Evolutionary conservation across 1,140 invertebrate species (phyloP), one percentile per base, ranked within the genome.

Genomic region (Brachionus rubens): DNA sequence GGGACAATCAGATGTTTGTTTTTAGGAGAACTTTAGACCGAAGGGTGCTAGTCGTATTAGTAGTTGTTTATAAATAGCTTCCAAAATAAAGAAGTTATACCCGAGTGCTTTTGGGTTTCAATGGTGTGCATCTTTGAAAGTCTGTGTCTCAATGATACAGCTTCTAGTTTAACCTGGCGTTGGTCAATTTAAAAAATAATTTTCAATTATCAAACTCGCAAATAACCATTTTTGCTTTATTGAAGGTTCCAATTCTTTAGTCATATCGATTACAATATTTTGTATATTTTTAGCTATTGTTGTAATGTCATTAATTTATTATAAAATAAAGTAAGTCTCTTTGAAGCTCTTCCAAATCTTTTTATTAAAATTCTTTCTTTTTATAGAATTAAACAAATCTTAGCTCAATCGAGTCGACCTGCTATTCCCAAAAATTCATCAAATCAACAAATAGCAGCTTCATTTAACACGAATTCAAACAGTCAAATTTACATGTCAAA

Each of bases 301-400:
- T 65, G 33, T 65, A 21, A 65, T 65, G 33, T 65, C 59, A 14
- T 65, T 65, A 65, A 65, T 65, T 65, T 65, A 65, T 65, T 65
- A 65, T 26, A 65, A 65, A 65, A 65, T 65, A 19, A 65, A 65
- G 59, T 65, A 59, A 59, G 28, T 16, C 33, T 14, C 36, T 14
- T 40, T 43, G 26, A 65, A 62, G n/a, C 16, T 16, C 36, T 62
- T 54, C 9, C 21, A 6, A 36, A 3, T 26, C 12, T 7, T 52
- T 52, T 52, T 26, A 26, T 10, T 26, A 33, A 54, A 54, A 54
- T 26, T 36, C 9, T 9, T 33, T 59, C n/a, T 33, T 33, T 4
- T 54, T 54, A 62, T 36, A 65, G 59, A 41, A 65, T 65, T 43
- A 65, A 65, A 43, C 59, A 65, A 65, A 43, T 65, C 12, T 24